Percentiles rank a stretch among this genome's conserved stretches.
Evolutionary conservation across 2,888 invertebrate genomes (phyloP).

Genomic region (Cordilura impudica): DNA sequence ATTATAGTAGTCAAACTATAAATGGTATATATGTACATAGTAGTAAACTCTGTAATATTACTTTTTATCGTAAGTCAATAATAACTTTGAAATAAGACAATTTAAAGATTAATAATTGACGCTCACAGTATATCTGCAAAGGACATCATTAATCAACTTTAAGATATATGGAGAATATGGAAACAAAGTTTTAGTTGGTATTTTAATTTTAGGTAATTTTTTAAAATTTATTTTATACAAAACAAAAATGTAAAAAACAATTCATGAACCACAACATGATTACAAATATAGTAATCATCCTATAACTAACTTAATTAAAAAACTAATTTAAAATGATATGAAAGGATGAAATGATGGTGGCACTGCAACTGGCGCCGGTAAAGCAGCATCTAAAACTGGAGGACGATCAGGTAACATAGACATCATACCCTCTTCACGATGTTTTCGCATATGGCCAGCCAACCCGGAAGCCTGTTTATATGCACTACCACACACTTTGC

Average conservation of each 20-base stretch:
- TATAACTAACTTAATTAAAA: neutral
- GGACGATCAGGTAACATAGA: conserved; percentile 52
- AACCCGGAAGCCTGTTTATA: conserved; percentile 72
- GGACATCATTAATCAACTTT: too few species aligned
- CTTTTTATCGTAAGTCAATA: too few species aligned
- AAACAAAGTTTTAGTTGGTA: too few species aligned
- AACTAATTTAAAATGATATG: conserved; percentile 47
- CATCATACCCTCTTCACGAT: conserved; percentile 62
- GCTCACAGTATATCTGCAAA: too few species aligned
- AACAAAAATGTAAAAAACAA: conserved; percentile 3
- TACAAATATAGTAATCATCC: neutral
- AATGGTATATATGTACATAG: too few species aligned
- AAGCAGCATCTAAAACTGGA: neutral
- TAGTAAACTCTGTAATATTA: too few species aligned
- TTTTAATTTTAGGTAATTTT: too few species aligned
- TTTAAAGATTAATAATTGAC: too few species aligned
- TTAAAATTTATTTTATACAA: neutral
- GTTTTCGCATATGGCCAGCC: conserved; percentile 69
- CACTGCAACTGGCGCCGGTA: conserved; percentile 6
- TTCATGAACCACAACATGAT: neutral
- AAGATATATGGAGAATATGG: too few species aligned
- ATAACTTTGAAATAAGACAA: too few species aligned
- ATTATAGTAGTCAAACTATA: too few species aligned
- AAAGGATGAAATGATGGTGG: conserved; percentile 47
- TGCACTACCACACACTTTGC: conserved; percentile 68